A percentile compares a stretch with the other conserved stretches of the same genome.
phyloP scores from a whole-genome alignment of 2,888 invertebrate species.

The Anoncus sp. region DNA sequence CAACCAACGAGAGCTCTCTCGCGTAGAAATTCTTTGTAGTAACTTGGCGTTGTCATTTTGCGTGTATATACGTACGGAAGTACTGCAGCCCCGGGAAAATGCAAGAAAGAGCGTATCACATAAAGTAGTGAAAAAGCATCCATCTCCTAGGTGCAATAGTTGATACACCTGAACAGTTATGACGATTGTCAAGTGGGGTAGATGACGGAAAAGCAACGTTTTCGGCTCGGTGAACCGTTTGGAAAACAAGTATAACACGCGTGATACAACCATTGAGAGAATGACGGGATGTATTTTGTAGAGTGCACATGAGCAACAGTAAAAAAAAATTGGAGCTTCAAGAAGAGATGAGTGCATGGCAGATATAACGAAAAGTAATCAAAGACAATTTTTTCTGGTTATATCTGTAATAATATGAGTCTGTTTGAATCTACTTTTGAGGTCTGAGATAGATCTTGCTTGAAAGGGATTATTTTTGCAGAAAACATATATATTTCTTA shows the following conservation, averaged over 20 bases:
- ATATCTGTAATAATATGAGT: neutral
- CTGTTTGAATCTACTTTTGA: neutral
- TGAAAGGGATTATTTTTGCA: neutral
- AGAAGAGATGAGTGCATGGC: too few species aligned
- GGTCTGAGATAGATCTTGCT: neutral
- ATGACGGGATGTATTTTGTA: neutral
- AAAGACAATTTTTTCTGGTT: neutral
- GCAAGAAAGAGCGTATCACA: slow-evolving; percentile 10
- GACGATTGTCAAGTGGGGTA: slow-evolving; percentile 16
- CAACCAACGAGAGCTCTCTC: slow-evolving; percentile 33
- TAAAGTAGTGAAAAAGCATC: slow-evolving; percentile 14
- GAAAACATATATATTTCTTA: neutral
- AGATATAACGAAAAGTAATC: neutral
- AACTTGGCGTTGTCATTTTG: slow-evolving; percentile 18
- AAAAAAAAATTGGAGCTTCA: neutral
- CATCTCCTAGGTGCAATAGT: slow-evolving; percentile 6
- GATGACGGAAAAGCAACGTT: slow-evolving; percentile 6
- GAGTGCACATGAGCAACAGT: neutral
- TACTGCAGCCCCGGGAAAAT: slow-evolving; percentile 16
- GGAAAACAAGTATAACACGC: slow-evolving; percentile 1
- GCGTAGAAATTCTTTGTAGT: slow-evolving; percentile 25
- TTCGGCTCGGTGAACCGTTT: slow-evolving; percentile 7
- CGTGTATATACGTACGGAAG: neutral
- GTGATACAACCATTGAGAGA: neutral
- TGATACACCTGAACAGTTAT: slow-evolving; percentile 4